Evolutionary conservation across 2,888 invertebrate species (phyloP), one percentile per base, ranked within the genome.

Genomic region (Scaptomyza reducta): DNA sequence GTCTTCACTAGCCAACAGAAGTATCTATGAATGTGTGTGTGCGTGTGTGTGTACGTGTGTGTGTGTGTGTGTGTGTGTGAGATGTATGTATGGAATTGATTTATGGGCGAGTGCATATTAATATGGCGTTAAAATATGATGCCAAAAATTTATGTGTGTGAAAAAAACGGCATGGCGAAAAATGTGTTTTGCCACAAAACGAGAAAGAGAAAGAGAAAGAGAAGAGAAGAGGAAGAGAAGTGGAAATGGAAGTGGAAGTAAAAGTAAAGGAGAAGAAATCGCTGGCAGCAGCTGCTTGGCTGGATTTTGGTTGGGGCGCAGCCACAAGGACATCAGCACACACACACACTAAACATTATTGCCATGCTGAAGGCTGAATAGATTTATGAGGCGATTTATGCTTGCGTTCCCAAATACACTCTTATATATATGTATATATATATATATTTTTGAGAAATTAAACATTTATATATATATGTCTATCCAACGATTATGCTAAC

Each of bases 101-200:
- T 86, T 82, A 83, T 81, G 69, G 66, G 40, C 67, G 77, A 80
- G 84, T 84, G 83, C 87, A 84, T 84, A 84, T 87, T 83, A 83
- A 87, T 83, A 87, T 83, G 87, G 87, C 83, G 84, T 83, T 84
- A 84, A 84, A 87, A 84, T 84, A 84, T 84, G 84, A 84, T 84
- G 82, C 85, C 77, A 70, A 65, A 87, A 84, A 87, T 84, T 79
- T 84, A 75, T 84, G 85, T 84, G 75, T 73, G 84, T 51, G 62
- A 22, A 50, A 50, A 38, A 50, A 50, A 10, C n/a, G 22, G 25
- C 35, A 25, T 35, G 35, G 14, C 22, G 14, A n/a, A 35, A 49
- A 49, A 25, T 25, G 25, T 25, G 3, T 25, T 2, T 25, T n/a
- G n/a, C n/a, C n/a, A n/a, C n/a, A n/a, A n/a, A n/a, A 25, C 5